These are phyloP conservation scores for Silurus meridionalis DNA, from an alignment of 2,113 vertebrate species.

Conservation along the genomic window DNA sequence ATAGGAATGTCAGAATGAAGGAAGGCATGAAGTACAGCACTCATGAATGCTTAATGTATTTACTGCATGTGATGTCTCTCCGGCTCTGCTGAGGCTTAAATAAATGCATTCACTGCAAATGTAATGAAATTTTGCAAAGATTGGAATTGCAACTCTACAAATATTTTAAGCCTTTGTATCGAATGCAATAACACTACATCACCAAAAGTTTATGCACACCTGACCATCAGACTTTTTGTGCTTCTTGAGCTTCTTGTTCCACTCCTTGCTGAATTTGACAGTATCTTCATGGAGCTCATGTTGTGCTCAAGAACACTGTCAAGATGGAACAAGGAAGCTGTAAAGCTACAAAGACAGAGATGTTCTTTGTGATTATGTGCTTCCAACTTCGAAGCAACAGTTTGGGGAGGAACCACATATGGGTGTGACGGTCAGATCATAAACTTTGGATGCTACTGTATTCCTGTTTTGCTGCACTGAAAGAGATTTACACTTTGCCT, in stretches of 20 bases:
- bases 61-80: not conserved
- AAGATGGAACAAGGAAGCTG: not conserved
- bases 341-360: not conserved
- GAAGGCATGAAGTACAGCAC: not conserved
- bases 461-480: not conserved
- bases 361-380: not conserved
- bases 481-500: not conserved
- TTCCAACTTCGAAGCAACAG: not conserved
- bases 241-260: not conserved
- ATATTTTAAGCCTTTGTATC: not conserved
- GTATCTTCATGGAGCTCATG: not conserved
- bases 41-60: not conserved
- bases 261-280: not conserved
- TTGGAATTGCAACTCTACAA: not conserved
- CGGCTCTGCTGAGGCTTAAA: not conserved
- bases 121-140: not conserved
- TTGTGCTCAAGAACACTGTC: not conserved
- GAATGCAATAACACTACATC: not conserved
- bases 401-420: not conserved
- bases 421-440: not conserved
- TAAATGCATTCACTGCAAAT: not conserved
- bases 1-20: not conserved
- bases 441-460: not conserved
- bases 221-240: not conserved
- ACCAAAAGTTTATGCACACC: conserved; percentile 1